Evolutionary conservation across 2,113 vertebrate genomes (phyloP).

Genomic region (Gambusia affinis): DNA sequence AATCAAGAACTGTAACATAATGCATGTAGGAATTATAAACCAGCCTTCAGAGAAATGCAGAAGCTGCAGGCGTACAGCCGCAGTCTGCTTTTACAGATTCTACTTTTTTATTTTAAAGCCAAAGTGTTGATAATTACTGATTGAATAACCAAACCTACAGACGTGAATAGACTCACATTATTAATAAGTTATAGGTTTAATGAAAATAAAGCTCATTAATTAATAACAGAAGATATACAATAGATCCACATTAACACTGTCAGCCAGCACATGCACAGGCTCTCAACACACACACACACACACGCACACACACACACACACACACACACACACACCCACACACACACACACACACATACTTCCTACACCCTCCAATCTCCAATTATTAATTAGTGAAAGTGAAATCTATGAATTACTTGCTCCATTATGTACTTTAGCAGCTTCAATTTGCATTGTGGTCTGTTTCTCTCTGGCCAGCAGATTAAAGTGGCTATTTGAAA

Average conservation of each 20-base stretch:
- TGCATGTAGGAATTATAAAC: no score
- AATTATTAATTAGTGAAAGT: conserved; percentile 95
- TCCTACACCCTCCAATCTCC: conserved; percentile 70
- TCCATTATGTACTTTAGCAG: conserved; percentile 97
- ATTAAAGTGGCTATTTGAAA: conserved; percentile 99
- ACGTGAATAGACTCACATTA: conserved; percentile 43
- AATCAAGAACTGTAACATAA: no score
- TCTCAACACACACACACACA: conserved; percentile 19
- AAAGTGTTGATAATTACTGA: background rate
- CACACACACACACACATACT: conserved; percentile 12
- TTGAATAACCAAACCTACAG: background rate
- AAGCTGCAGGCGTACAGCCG: no score
- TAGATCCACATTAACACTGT: conserved; percentile 77
- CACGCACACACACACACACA: no score
- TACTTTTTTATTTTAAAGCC: background rate
- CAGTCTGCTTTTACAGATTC: background rate
- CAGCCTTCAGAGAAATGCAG: no score
- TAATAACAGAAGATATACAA: conserved; percentile 88
- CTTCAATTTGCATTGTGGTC: conserved; percentile 85
- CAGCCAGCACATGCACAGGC: conserved; percentile 17
- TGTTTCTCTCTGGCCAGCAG: conserved; percentile 84
- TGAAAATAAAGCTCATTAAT: conserved; percentile 90
- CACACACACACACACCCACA: conserved; percentile 2
- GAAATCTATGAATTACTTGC: conserved; percentile 98
- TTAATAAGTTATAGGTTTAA: conserved; percentile 86